Conservation (phyloP, 2,888 invertebrate genomes). For the Tridacna gigas region DNA sequence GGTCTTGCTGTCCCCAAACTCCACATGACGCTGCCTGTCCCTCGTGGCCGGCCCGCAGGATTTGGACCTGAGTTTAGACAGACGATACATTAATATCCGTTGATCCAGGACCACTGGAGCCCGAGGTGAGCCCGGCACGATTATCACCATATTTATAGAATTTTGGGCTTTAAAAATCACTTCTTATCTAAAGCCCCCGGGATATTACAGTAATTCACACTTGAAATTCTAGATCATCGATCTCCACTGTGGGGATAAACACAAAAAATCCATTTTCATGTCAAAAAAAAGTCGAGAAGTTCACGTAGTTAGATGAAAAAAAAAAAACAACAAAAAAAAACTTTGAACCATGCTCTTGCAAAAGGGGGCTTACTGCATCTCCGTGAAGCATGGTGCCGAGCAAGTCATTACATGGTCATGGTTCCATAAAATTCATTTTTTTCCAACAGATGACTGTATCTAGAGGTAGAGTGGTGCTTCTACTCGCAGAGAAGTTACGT, state of each 20-base stretch:
- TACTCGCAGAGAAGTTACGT: too few species aligned
- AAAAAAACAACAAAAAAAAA: too few species aligned
- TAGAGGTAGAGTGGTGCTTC: too few species aligned
- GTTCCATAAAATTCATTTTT: too few species aligned
- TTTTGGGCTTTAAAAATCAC: slow-evolving; percentile 2
- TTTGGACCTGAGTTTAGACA: slow-evolving; percentile 65
- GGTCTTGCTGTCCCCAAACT: slow-evolving; percentile 37
- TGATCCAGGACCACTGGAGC: slow-evolving; percentile 22
- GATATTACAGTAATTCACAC: slow-evolving; percentile 11
- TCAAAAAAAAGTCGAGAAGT: too few species aligned
- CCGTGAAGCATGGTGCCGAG: too few species aligned
- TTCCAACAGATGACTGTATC: too few species aligned
- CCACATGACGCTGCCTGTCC: slow-evolving; percentile 18
- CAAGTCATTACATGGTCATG: too few species aligned
- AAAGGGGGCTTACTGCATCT: too few species aligned
- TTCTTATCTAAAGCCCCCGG: slow-evolving; percentile 20
- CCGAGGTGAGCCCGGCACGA: slow-evolving; percentile 17
- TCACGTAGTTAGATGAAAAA: too few species aligned
- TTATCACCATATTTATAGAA: slow-evolving; percentile 9
- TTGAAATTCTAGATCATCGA: slow-evolving; percentile 5
- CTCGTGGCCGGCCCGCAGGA: slow-evolving; percentile 42
- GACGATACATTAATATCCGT: slow-evolving; percentile 57
- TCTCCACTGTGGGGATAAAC: background rate
- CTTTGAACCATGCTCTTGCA: too few species aligned
- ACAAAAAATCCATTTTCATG: too few species aligned